Conservation (phyloP, 35 echinoderm and acorn worm genomes). For the Stichopus chloronotus region DNA sequence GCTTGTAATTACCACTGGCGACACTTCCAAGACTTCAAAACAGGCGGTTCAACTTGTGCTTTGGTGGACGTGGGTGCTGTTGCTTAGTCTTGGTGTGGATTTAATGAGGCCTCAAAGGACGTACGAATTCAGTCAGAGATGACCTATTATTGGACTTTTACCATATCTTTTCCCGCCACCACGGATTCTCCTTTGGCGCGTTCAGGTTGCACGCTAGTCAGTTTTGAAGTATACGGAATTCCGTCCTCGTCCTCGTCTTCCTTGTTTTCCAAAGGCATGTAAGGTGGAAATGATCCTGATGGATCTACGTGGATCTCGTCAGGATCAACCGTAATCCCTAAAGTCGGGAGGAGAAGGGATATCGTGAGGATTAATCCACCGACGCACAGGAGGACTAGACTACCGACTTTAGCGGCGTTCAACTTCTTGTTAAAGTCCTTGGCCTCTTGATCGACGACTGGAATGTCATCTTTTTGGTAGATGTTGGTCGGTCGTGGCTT, state of each 20-base stretch:
- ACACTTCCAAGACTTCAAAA: too few species aligned
- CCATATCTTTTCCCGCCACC: slow-evolving; percentile 84
- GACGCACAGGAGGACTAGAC: slow-evolving; percentile 85
- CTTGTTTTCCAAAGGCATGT: slow-evolving; percentile 77
- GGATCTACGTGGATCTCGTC: slow-evolving; percentile 78
- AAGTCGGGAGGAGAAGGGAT: slow-evolving; percentile 81
- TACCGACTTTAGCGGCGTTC: slow-evolving; percentile 83
- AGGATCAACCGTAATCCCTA: slow-evolving; percentile 55
- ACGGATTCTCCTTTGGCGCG: slow-evolving; percentile 74
- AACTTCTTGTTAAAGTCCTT: slow-evolving; percentile 82
- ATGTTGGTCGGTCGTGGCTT: slow-evolving; percentile 71
- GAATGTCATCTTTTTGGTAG: slow-evolving; percentile 70
- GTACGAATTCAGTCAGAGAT: not conserved
- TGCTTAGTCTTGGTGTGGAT: not conserved
- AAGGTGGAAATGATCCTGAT: slow-evolving; percentile 85
- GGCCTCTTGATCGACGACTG: slow-evolving; percentile 83
- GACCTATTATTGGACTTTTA: slow-evolving; percentile 62
- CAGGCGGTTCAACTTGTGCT: too few species aligned
- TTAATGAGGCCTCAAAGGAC: not conserved
- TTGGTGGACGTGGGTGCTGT: not conserved
- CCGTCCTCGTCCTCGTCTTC: slow-evolving; percentile 82
- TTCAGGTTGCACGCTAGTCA: slow-evolving; percentile 89
- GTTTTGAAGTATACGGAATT: slow-evolving; percentile 90
- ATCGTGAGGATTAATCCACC: slow-evolving; percentile 88
- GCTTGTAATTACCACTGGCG: too few species aligned